These are phyloP conservation scores for Podiceps cristatus DNA, from an alignment of 2,113 vertebrate genomes.

Conservation along the genomic window DNA sequence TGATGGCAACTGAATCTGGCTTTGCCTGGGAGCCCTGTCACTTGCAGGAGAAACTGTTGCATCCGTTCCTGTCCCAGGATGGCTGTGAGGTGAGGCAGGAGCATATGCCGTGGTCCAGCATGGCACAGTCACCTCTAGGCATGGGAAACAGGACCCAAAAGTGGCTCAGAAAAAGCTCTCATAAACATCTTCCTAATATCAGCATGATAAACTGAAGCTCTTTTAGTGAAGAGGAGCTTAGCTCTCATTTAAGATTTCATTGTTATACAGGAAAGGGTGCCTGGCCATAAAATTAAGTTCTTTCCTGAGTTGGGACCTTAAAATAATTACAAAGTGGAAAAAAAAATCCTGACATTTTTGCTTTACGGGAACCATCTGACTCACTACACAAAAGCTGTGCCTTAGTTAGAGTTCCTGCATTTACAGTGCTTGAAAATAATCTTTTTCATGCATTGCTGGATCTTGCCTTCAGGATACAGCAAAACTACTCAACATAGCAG, in stretches of 20 bases:
- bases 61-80: not conserved
- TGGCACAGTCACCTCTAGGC: no score
- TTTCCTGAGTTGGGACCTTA: not conserved
- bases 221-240: not conserved
- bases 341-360: not conserved
- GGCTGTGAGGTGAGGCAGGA: not conserved
- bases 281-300: not conserved
- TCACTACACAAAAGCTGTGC: not conserved
- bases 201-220: not conserved
- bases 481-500: not conserved
- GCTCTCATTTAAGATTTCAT: not conserved
- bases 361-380: not conserved
- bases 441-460: not conserved
- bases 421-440: not conserved
- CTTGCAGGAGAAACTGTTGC: not conserved
- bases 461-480: not conserved
- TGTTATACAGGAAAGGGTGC: not conserved
- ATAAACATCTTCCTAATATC: not conserved
- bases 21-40: not conserved
- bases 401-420: not conserved
- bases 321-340: not conserved
- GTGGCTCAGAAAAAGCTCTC: not conserved
- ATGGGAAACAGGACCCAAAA: not conserved
- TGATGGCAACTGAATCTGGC: not conserved
- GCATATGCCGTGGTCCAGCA: accelerated